Evolutionary conservation across 2,113 vertebrate genomes (phyloP).

Genomic region (Stegostoma tigrinum): DNA sequence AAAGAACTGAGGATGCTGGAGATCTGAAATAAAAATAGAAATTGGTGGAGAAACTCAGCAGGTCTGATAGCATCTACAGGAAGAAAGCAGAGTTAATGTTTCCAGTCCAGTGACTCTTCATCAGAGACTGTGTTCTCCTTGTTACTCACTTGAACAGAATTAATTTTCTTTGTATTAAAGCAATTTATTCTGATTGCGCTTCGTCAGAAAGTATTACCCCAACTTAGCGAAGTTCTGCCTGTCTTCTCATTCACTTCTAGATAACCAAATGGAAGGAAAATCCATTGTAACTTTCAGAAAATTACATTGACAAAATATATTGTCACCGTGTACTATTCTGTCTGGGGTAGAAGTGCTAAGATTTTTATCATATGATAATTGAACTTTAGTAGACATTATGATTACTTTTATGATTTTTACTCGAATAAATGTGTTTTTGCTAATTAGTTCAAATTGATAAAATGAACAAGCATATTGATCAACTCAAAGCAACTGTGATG

Average conservation of each 20-base stretch:
- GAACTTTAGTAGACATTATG: background rate
- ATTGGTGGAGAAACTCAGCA: no score
- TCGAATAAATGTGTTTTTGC: background rate
- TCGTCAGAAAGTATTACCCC: background rate
- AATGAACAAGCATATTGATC: background rate
- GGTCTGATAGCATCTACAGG: no score
- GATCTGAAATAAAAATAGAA: no score
- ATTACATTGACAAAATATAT: background rate
- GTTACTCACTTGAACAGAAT: background rate
- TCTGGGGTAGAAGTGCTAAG: background rate
- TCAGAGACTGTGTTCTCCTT: background rate
- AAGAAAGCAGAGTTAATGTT: no score
- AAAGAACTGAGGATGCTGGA: no score
- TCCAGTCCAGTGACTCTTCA: no score
- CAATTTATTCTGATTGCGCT: background rate
- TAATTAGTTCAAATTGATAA: background rate
- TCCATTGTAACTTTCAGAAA: background rate
- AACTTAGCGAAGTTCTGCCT: background rate
- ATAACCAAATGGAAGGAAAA: background rate
- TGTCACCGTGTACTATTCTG: background rate
- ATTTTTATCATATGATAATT: background rate
- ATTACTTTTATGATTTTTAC: background rate
- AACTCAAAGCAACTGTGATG: background rate
- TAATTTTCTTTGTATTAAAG: background rate
- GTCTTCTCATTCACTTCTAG: background rate